Evolutionary conservation across 2,113 vertebrate genomes (phyloP).

Genomic region (Blennius ocellaris): DNA sequence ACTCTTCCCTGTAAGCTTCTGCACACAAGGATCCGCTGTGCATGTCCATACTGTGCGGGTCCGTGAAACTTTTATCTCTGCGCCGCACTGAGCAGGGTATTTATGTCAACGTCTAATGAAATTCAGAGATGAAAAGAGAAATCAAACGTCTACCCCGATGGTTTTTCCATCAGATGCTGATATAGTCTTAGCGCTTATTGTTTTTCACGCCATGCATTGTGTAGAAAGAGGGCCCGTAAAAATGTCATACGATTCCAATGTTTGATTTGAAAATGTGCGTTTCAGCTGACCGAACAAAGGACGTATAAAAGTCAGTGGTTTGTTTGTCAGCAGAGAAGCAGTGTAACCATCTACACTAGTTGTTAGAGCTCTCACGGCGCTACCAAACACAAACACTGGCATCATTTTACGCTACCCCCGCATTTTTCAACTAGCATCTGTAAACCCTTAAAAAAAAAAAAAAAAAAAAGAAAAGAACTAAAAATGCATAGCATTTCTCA

Average conservation of each 20-base stretch:
- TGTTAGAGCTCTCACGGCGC: background rate
- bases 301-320: background rate
- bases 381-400: background rate
- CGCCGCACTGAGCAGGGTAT: conserved; percentile 35
- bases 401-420: conserved; percentile 3
- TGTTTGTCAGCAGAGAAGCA: background rate
- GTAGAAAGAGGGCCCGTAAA: background rate
- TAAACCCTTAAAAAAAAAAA: background rate
- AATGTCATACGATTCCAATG: conserved; percentile 5
- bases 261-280: conserved; percentile 6
- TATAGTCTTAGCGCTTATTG: background rate
- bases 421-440: background rate
- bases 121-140: conserved; percentile 35
- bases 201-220: conserved; percentile 2
- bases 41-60: conserved; percentile 36
- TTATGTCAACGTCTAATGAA: conserved; percentile 42
- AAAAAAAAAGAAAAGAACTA: no score
- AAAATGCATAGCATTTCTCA: background rate
- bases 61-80: conserved; percentile 44
- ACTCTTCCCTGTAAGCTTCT: conserved; percentile 51
- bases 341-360: background rate
- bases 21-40: conserved; percentile 47
- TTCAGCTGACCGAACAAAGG: no score
- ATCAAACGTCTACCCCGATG: conserved; percentile 2
- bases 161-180: conserved; percentile 1